A percentile compares a stretch with the other conserved stretches of the same genome.
These are phyloP conservation scores for Etheostoma perlongum DNA, from an alignment of 2,797 vertebrate species.

Conservation along the genomic window DNA sequence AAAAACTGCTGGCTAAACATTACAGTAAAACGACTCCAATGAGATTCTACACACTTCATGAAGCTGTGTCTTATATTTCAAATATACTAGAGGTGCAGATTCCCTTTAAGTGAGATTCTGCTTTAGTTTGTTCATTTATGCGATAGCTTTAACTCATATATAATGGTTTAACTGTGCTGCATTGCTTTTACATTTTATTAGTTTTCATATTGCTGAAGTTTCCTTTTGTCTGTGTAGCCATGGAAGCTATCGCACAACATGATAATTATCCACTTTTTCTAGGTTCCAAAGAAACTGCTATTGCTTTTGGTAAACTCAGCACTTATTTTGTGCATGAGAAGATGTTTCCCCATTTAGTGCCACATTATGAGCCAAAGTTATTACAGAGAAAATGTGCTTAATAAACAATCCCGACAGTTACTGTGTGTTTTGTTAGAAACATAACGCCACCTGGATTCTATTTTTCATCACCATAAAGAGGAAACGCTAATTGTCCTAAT, in stretches of 20 bases:
- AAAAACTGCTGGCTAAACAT: conserved; percentile 51
- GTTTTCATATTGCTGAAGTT: conserved; percentile 48
- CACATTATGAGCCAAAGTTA: conserved; percentile 60
- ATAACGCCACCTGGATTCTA: background rate
- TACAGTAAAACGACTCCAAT: conserved; percentile 19
- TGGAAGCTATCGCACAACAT: conserved; percentile 59
- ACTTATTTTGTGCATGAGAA: conserved; percentile 55
- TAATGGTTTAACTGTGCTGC: background rate
- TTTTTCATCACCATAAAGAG: conserved; percentile 13
- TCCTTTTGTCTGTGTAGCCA: conserved; percentile 39
- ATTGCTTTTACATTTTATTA: conserved; percentile 19
- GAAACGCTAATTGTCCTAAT: conserved; percentile 16
- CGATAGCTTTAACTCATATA: background rate
- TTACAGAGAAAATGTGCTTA: conserved; percentile 54
- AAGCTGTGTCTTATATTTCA: conserved; percentile 11
- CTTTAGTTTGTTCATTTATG: background rate
- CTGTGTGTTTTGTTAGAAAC: conserved; percentile 28
- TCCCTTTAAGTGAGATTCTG: conserved; percentile 8
- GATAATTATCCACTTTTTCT: conserved; percentile 52
- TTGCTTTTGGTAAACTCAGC: conserved; percentile 65
- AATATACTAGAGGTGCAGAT: conserved; percentile 8
- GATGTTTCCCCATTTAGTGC: conserved; percentile 52
- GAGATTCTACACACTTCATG: conserved; percentile 1
- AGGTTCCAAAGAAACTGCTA: conserved; percentile 55
- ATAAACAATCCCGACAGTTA: conserved; percentile 40